Evolutionary conservation across 2,113 vertebrate species (phyloP).

Genomic region (Ailurus styani): DNA sequence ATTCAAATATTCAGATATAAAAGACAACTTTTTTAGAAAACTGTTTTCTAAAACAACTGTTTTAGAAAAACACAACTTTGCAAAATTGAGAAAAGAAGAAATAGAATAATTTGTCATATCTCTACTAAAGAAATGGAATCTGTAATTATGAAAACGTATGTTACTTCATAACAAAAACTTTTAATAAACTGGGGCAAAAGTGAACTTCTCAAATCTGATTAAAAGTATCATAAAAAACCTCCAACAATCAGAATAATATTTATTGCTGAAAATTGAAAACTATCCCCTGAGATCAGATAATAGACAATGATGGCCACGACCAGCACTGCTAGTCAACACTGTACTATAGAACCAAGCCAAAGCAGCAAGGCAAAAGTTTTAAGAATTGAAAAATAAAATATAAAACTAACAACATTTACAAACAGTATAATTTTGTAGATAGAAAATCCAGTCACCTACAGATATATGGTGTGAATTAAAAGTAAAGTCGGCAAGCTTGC

Average conservation of each 20-base stretch:
- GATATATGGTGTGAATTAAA: not conserved
- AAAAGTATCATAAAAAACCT: not conserved
- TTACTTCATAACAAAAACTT: not conserved
- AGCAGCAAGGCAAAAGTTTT: not conserved
- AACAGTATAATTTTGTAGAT: not conserved
- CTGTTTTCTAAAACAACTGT: not conserved
- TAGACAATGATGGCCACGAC: not conserved
- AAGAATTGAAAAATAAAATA: not conserved
- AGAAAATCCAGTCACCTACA: not conserved
- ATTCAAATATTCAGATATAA: not conserved
- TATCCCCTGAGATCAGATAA: not conserved
- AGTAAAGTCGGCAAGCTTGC: not conserved
- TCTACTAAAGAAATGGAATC: not conserved
- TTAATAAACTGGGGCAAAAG: not conserved
- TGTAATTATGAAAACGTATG: not conserved
- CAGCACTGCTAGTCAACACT: not conserved
- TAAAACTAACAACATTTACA: not conserved
- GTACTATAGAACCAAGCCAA: not conserved
- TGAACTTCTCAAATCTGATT: not conserved
- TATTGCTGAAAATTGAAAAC: not conserved
- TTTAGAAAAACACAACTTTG: not conserved
- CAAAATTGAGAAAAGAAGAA: not conserved
- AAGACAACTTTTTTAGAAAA: not conserved
- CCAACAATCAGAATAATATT: not conserved
- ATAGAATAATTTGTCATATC: not conserved